These are phyloP conservation scores for Neopelma chrysocephalum DNA, from an alignment of 2,797 vertebrate species.

Conservation along the genomic window DNA sequence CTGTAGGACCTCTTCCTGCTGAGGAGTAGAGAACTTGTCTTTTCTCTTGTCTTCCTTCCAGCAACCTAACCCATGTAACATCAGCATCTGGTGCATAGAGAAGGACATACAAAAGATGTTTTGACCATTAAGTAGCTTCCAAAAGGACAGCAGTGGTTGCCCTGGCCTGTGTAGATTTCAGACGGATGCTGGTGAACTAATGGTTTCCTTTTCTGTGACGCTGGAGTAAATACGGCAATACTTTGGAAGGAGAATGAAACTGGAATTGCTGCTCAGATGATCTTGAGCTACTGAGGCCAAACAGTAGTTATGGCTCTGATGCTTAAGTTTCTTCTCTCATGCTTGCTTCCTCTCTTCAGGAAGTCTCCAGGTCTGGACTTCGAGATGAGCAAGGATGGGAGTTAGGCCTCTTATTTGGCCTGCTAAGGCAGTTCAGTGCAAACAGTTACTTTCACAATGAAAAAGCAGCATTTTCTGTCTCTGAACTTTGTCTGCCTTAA, in stretches of 20 bases:
- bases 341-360: neutral
- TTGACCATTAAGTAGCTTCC: neutral
- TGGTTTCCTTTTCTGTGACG: neutral
- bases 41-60: neutral
- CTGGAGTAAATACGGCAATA: neutral
- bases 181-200: neutral
- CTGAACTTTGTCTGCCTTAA: neutral
- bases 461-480: neutral
- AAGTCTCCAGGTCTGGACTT: neutral
- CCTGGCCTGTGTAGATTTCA: neutral
- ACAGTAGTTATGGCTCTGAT: constrained; percentile 4
- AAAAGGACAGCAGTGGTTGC: neutral
- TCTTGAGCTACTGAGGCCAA: neutral
- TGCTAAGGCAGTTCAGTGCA: neutral
- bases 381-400: neutral
- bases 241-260: neutral
- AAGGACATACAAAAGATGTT: neutral
- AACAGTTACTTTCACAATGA: neutral
- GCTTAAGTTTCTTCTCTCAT: constrained; percentile 26
- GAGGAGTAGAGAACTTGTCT: neutral
- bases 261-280: neutral
- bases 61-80: neutral
- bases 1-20: neutral
- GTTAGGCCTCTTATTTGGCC: neutral
- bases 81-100: neutral